phyloP scores from a whole-genome alignment of 1,140 invertebrate species.

The Chironomus striatipennis region DNA sequence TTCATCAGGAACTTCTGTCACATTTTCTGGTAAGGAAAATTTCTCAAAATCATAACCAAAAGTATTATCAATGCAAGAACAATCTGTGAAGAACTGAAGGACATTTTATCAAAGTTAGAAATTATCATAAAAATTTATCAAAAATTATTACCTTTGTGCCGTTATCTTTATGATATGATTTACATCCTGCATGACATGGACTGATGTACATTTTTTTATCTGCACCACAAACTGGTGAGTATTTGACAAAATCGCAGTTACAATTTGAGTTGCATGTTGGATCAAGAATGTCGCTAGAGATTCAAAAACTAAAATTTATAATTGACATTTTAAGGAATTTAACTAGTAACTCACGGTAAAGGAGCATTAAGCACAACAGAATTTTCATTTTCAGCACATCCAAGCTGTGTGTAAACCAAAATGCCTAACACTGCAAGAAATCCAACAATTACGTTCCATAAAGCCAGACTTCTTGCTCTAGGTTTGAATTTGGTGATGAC shows the following conservation, averaged over 20 bases:
- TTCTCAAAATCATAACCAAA: neutral
- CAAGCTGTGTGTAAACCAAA: constrained; percentile 57
- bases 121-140: neutral
- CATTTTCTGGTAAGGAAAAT: neutral
- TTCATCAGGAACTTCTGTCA: neutral
- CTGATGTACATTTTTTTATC: constrained; percentile 55
- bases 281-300: constrained; percentile 40
- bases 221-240: constrained; percentile 57
- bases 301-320: constrained; percentile 14
- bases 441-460: constrained; percentile 64
- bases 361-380: constrained; percentile 37
- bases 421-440: constrained; percentile 54
- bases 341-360: constrained; percentile 29
- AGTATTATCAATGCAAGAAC: constrained; percentile 43
- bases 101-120: constrained; percentile 28
- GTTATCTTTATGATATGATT: constrained; percentile 35
- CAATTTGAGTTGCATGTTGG: constrained; percentile 54
- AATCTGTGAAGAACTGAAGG: constrained; percentile 44
- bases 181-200: constrained; percentile 62
- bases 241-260: constrained; percentile 55
- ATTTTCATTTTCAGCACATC: constrained; percentile 48
- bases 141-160: constrained; percentile 38
- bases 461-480: constrained; percentile 55
- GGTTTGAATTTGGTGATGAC: constrained; percentile 62
- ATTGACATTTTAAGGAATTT: too few relatives aligned